Base-by-base conservation (phyloP, 2,888 invertebrate species). In the Tetragnatha montana region DNA sequence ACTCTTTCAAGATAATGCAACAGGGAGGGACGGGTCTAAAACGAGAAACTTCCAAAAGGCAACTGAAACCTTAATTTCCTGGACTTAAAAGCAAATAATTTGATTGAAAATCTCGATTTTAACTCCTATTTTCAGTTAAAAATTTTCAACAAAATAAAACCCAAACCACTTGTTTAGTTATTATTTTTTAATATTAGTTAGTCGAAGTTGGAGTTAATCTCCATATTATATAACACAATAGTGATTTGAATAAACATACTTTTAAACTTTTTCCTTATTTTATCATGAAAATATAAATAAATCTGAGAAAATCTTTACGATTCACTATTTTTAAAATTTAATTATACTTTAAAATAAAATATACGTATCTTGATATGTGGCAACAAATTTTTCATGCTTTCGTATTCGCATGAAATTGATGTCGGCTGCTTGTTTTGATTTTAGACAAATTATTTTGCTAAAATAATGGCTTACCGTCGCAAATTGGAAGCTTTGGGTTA, bases 401-500 rank as follows among this genome's bases (percentile, higher is more conserved):
- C 17, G 60, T 17, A 17, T 60, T 60, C 60, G 60, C 8, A 60
- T 60, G 60, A 60, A 60, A 14, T 60, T 14, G 51, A 60, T 60
- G 60, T 60, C 60, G 60, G 12, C 60, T 12, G 10, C 12, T 60
- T 60, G 12, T 60, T 10, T 60, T 17, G 10, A 60, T 8, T 60
- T 12, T 12, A 60, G 17, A 4, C 60, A 60, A 17, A 60, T 10
- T 60, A 8, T 17, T 10, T 60, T 17, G 12, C 60, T 60, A 1
- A 17, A 19, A 76, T 22, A 35, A 91, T 76, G 83, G 97, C 98
- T 96, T 96, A 96, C 91, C 95, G 95, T 93, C 94, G 96, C 92
- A 97, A 97, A 93, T 94, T 98, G 47, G 95, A 95, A 92, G 96
- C 97, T 8, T 94, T 98, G 84, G 96, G 96, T 87, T 97, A 97